Conservation (phyloP, 1,140 invertebrate species). For the Nephila pilipes region DNA sequence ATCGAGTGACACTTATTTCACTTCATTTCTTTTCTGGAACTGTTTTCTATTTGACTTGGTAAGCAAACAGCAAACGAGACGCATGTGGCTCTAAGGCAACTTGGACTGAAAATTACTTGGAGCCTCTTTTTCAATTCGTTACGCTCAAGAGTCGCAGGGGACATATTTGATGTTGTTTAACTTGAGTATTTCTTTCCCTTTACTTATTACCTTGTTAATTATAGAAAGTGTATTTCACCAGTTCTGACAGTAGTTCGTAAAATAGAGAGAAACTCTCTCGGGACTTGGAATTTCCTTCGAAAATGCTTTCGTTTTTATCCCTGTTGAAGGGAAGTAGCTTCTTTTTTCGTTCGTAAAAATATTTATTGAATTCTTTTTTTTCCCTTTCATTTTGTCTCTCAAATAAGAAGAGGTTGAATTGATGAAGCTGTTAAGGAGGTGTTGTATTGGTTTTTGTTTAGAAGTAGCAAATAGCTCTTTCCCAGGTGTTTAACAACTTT, state of each 20-base stretch:
- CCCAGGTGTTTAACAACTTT: no score
- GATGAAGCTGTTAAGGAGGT: background rate
- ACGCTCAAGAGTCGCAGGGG: background rate
- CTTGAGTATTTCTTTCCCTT: conserved; percentile 22
- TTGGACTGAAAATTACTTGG: background rate
- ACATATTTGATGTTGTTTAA: conserved; percentile 50
- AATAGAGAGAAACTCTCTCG: background rate
- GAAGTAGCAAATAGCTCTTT: no score
- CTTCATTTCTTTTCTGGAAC: conserved; percentile 5
- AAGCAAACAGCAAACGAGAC: conserved; percentile 25
- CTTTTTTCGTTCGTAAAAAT: background rate
- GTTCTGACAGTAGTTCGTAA: conserved; percentile 3
- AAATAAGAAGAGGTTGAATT: conserved; percentile 2
- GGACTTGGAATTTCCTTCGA: background rate
- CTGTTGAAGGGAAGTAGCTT: no score
- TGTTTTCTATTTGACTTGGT: conserved; percentile 45
- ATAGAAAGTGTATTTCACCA: conserved; percentile 44
- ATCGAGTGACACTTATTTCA: conserved; percentile 44
- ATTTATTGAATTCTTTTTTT: background rate
- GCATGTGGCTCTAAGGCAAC: background rate
- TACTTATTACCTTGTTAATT: conserved; percentile 52
- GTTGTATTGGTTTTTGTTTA: background rate
- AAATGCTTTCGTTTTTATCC: background rate
- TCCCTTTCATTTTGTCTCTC: background rate
- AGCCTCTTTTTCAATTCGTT: conserved; percentile 1